Percentiles rank a stretch among this genome's conserved stretches.
These are phyloP conservation scores for Papilio polytes DNA, from an alignment of 1,140 invertebrate species.

Conservation along the genomic window DNA sequence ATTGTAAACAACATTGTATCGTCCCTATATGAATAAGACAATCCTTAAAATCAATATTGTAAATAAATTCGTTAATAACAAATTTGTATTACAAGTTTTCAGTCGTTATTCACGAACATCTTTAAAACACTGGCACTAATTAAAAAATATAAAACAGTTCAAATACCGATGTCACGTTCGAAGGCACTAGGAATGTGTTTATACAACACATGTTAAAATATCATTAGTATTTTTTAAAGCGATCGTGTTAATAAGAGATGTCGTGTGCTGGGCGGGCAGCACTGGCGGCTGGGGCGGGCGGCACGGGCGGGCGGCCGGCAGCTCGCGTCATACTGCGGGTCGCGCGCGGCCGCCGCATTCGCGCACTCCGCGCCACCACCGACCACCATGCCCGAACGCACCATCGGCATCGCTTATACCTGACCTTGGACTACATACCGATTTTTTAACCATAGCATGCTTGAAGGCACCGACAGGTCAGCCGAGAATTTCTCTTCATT, in stretches of 20 bases:
- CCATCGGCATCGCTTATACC: slow-evolving; percentile 59
- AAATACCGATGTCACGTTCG: slow-evolving; percentile 39
- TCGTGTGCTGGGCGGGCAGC: slow-evolving; percentile 76
- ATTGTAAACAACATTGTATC: slow-evolving; percentile 62
- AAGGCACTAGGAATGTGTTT: slow-evolving; percentile 62
- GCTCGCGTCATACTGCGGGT: slow-evolving; percentile 34
- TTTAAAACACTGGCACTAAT: slow-evolving; percentile 28
- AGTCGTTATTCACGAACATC: slow-evolving; percentile 30
- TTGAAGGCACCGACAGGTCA: slow-evolving; percentile 36
- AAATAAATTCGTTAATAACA: not conserved
- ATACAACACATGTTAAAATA: slow-evolving; percentile 61
- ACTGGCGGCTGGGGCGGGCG: slow-evolving; percentile 45
- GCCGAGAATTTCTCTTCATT: slow-evolving; percentile 6
- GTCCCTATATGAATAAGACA: not conserved
- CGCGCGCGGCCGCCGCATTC: slow-evolving; percentile 57
- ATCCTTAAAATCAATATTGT: slow-evolving; percentile 25
- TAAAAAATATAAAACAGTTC: slow-evolving; percentile 18
- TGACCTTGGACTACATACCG: slow-evolving; percentile 76
- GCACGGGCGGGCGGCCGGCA: slow-evolving; percentile 43
- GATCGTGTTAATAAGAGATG: slow-evolving; percentile 49
- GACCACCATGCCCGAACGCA: slow-evolving; percentile 60
- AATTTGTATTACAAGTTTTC: slow-evolving; percentile 19
- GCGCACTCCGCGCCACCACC: slow-evolving; percentile 56
- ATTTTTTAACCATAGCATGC: slow-evolving; percentile 58
- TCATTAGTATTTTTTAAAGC: slow-evolving; percentile 44